Evolutionary conservation across 1,140 invertebrate genomes (phyloP).

Genomic region (Cydia fagiglandana): DNA sequence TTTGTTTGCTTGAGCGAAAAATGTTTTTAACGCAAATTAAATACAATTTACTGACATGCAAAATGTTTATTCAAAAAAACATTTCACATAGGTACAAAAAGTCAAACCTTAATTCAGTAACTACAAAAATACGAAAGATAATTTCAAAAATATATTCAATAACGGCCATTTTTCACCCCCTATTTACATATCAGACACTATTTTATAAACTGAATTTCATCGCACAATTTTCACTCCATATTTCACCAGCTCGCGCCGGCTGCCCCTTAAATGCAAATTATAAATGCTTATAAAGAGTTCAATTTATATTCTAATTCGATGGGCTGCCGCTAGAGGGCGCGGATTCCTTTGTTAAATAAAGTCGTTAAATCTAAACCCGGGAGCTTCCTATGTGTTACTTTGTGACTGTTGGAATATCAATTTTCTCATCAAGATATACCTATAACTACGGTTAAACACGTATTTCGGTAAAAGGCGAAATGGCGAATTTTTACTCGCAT

Average conservation of each 20-base stretch:
- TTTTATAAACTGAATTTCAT: neutral
- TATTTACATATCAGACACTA: neutral
- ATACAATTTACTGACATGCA: too few species aligned
- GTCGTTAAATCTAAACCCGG: slow-evolving; percentile 19
- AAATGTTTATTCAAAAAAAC: too few species aligned
- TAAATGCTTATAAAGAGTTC: slow-evolving; percentile 74
- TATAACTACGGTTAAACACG: too few species aligned
- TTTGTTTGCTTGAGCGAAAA: too few species aligned
- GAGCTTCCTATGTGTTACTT: neutral
- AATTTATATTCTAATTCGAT: slow-evolving; percentile 75
- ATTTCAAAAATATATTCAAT: neutral
- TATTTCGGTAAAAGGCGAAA: too few species aligned
- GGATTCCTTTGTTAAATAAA: slow-evolving; percentile 54
- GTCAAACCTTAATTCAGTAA: too few species aligned
- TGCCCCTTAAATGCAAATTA: slow-evolving; percentile 65
- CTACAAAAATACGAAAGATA: neutral
- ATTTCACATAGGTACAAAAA: too few species aligned
- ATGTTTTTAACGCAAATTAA: too few species aligned
- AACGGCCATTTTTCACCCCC: neutral
- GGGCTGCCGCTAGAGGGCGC: slow-evolving; percentile 56
- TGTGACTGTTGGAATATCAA: neutral
- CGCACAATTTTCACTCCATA: neutral
- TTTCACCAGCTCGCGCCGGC: neutral
- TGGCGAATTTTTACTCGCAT: too few species aligned
- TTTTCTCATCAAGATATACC: neutral